Evolutionary conservation across 2,797 vertebrate genomes (phyloP).

Genomic region (Pipistrellus nathusii): DNA sequence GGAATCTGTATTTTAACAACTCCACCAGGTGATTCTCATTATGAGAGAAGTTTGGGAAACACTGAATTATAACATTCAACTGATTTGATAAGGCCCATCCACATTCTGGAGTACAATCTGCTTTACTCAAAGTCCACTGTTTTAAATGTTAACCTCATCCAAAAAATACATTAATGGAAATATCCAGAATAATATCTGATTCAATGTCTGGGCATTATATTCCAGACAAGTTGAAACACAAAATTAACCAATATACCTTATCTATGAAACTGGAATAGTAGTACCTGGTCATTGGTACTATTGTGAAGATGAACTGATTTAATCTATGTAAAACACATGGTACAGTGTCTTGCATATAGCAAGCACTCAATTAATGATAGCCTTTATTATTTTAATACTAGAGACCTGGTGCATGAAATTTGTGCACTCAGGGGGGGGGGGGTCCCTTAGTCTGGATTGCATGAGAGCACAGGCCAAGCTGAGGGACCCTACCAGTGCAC

Average conservation of each 20-base stretch:
- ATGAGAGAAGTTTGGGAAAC: too few relatives aligned
- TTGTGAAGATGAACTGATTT: constrained; percentile 35
- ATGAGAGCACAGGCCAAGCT: too few relatives aligned
- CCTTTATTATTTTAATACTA: constrained; percentile 23
- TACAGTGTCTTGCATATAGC: neutral
- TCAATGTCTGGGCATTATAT: neutral
- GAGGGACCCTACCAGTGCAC: too few relatives aligned
- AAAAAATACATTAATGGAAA: constrained; percentile 35
- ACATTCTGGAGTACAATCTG: neutral
- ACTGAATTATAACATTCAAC: neutral
- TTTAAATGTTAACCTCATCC: constrained; percentile 23
- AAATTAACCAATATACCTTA: constrained; percentile 31
- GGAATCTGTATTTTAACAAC: too few relatives aligned
- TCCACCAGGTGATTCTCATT: too few relatives aligned
- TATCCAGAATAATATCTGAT: constrained; percentile 36
- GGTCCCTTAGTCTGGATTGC: too few relatives aligned
- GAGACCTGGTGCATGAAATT: too few relatives aligned
- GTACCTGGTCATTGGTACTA: constrained; percentile 9
- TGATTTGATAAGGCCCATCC: neutral
- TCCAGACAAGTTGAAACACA: neutral
- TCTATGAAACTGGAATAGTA: neutral
- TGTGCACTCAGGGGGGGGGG: too few relatives aligned
- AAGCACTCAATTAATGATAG: neutral
- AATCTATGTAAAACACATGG: constrained; percentile 11
- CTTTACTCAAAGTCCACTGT: neutral